Evolutionary conservation across 2,888 invertebrate genomes (phyloP).

Genomic region (Steinernema scapterisci): DNA sequence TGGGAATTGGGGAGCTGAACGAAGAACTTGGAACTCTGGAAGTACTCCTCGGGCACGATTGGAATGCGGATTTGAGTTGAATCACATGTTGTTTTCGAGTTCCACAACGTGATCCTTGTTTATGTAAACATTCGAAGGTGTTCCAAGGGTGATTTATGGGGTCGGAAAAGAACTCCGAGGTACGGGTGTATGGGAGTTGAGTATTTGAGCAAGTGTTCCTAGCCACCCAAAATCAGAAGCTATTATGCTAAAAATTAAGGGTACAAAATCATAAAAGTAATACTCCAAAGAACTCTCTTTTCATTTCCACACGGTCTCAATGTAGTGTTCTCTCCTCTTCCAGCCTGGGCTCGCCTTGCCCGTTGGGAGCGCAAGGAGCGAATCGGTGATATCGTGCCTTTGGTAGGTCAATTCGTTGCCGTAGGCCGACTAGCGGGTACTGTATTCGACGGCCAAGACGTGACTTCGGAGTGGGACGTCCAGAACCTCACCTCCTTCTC

Average conservation of each 20-base stretch:
- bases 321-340: constrained; percentile 34
- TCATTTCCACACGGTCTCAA: not conserved
- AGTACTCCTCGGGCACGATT: too few relatives aligned
- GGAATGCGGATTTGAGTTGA: not conserved
- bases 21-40: too few relatives aligned
- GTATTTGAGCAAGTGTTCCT: too few relatives aligned
- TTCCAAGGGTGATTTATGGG: not conserved
- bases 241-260: too few relatives aligned
- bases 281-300: not conserved
- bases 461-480: constrained; percentile 59
- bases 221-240: too few relatives aligned
- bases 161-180: not conserved
- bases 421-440: constrained; percentile 53
- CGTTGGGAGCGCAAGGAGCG: constrained; percentile 63
- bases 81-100: constrained; percentile 1
- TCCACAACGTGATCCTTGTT: not conserved
- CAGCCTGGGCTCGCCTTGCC: constrained; percentile 64
- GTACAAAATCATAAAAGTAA: not conserved
- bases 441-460: constrained; percentile 64
- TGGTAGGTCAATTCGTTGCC: constrained; percentile 62
- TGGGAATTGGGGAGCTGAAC: too few relatives aligned
- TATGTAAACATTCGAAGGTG: not conserved
- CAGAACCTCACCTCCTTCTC: constrained; percentile 61
- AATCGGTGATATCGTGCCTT: constrained; percentile 59
- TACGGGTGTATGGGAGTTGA: not conserved